Base-by-base conservation (phyloP, 2,113 vertebrate species). In the Willisornis vidua region DNA sequence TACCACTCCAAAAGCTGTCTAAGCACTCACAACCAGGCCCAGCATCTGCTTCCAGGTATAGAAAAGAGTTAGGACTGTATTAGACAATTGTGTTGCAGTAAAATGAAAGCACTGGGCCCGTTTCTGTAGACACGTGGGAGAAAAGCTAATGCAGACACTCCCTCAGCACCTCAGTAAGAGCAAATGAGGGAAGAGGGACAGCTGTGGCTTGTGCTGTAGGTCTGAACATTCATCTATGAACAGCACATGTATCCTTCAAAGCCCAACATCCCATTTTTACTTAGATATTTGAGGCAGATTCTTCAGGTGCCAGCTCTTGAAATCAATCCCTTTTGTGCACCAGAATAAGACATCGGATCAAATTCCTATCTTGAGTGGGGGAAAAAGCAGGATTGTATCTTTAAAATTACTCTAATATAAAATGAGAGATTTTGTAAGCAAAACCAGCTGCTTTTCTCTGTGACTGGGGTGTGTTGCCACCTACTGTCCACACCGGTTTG, bases 391-490 rank as follows among this genome's bases (percentile, higher is more conserved):
- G 22, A 71, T 65, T 86, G 14, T 10, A 48, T 35, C 46, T 87
- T 84, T 41, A 59, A 93, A 94, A 70, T 3, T 0, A 49, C 35
- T 68, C n/a, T 70, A 57, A 67, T 29, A 22, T 3, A 62, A 73
- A 90, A 41, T 8, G 46, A 66, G 51, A 33, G 31, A 11, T 31
- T n/a, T 31, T 83, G 22, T 20, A 7, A 7, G 19, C 35, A 55
- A 83, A 52, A 48, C 5, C 0, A 59, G 31, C 12, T 48, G 19
- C 6, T 80, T 66, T 12, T 68, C 35, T 74, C 77, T 88, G 55
- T 39, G 52, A 65, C 57, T 65, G 93, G 35, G n/a, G 19, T 61
- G 39, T 65, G 90, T 59, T 94, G 96, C 96, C 96, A 96, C 82
- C 96, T 97, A 82, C 88, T 79, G 96, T 52, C 80, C 76, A 7